These are phyloP conservation scores for Onychostoma macrolepis DNA, from an alignment of 2,113 vertebrate species.

Conservation along the genomic window DNA sequence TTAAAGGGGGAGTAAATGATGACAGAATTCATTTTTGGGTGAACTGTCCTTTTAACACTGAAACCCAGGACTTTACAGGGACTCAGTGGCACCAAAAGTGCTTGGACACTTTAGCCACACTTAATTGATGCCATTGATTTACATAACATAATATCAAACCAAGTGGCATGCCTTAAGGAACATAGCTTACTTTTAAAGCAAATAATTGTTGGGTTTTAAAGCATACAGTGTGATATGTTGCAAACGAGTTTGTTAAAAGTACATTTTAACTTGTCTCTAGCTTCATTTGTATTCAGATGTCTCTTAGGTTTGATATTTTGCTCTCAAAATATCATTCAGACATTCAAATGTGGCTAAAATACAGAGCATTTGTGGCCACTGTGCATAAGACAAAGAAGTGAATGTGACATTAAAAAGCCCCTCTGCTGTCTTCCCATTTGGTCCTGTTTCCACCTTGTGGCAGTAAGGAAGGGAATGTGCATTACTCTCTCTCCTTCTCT, in stretches of 20 bases:
- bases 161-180: background rate
- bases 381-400: background rate
- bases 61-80: background rate
- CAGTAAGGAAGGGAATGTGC: background rate
- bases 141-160: background rate
- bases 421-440: constrained; percentile 8
- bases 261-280: background rate
- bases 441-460: background rate
- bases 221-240: background rate
- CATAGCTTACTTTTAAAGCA: background rate
- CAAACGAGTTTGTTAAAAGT: background rate
- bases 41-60: background rate
- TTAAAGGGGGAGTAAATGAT: too few relatives aligned
- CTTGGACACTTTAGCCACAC: background rate
- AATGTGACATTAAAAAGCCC: background rate
- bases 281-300: background rate
- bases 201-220: background rate
- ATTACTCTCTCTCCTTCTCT: background rate
- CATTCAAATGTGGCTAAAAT: background rate
- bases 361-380: background rate
- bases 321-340: background rate
- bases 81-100: background rate
- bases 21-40: too few relatives aligned
- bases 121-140: background rate
- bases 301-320: background rate